Percentiles rank a stretch among this genome's conserved stretches.
Evolutionary conservation across 2,113 vertebrate species (phyloP).

Genomic region (Silurus glanis): DNA sequence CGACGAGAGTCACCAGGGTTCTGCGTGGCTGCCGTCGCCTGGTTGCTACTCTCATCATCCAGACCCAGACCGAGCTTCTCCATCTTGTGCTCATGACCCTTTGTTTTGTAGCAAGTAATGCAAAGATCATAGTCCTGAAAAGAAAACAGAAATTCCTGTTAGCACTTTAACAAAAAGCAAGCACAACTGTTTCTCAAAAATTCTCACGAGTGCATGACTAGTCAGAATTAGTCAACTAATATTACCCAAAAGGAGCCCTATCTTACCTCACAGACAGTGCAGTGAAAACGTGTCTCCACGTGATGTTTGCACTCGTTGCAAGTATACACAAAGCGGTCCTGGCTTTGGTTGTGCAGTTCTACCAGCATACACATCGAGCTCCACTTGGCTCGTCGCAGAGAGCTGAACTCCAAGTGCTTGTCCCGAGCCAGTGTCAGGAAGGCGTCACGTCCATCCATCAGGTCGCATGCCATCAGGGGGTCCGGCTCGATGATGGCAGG

Average conservation of each 20-base stretch:
- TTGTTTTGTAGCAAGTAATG: constrained; percentile 95
- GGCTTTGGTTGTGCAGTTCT: constrained; percentile 96
- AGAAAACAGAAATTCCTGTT: constrained; percentile 65
- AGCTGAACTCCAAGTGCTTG: constrained; percentile 97
- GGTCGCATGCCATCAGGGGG: constrained; percentile 90
- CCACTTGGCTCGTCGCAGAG: constrained; percentile 90
- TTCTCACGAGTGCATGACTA: not conserved
- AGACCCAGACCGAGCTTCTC: constrained; percentile 94
- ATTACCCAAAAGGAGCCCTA: not conserved
- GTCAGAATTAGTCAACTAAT: not conserved
- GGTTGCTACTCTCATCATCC: constrained; percentile 92
- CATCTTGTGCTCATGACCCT: constrained; percentile 98
- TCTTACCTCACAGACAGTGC: constrained; percentile 95
- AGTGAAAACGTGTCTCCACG: constrained; percentile 95
- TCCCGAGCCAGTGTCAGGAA: constrained; percentile 95
- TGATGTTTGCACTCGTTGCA: constrained; percentile 98
- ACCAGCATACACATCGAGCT: constrained; percentile 98
- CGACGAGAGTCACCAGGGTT: constrained; percentile 92
- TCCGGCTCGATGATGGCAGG: constrained; percentile 89
- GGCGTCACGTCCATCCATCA: constrained; percentile 98
- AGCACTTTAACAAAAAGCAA: constrained; percentile 46
- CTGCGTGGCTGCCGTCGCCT: constrained; percentile 86
- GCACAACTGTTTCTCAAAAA: not conserved
- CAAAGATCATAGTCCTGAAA: constrained; percentile 95
- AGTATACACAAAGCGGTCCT: constrained; percentile 97